Base-by-base conservation (phyloP, 2,888 invertebrate species). In the Ashinkailepas kermadecensis region DNA sequence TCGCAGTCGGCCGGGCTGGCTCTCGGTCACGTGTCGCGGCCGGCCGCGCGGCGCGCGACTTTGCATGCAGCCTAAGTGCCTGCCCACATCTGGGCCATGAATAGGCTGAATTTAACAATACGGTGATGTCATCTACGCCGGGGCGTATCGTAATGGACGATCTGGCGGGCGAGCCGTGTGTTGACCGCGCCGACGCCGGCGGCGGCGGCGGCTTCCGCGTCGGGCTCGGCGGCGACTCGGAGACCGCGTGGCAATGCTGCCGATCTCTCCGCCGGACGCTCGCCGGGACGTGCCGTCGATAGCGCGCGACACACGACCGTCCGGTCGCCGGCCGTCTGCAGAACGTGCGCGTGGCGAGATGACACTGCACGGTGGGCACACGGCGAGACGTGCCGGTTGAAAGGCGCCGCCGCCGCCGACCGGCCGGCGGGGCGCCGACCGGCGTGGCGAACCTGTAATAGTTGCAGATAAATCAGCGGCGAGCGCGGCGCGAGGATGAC, bases 291-390 rank as follows among this genome's bases (percentile, higher is more conserved):
- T 39, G 39, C 39, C 39, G 2, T 39, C 39, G 39, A 39, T 4
- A 39, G 39, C 39, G 39, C 4, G 39, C 39, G 39, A 39, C 39
- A 39, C 39, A 39, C 39, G 39, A 39, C 2, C 39, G 39, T 4
- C 39, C 39, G 39, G 39, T 39, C 39, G 39, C 39, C 39, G 39
- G 39, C 39, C 39, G 39, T 59, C 59, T 59, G 59, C 59, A 15
- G 59, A 15, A 21, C n/a, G 23, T 65, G 65, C n/a, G 10, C 65
- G 65, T 54, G 74, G 54, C 12, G 18, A 54, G 74, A 74, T 74
- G 74, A 74, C 74, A 74, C 74, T 74, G 74, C 74, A 74, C 18
- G 23, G 65, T 23, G 65, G n/a, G 65, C n/a, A 65, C 65, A 18
- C 65, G 9, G 65, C 65, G 18, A 54, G 54, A 15, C 18, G 54